Percentiles rank a stretch among this genome's conserved stretches.
Evolutionary conservation across 2,888 invertebrate genomes (phyloP).

Genomic region (Chaetogeoica ovagalla): DNA sequence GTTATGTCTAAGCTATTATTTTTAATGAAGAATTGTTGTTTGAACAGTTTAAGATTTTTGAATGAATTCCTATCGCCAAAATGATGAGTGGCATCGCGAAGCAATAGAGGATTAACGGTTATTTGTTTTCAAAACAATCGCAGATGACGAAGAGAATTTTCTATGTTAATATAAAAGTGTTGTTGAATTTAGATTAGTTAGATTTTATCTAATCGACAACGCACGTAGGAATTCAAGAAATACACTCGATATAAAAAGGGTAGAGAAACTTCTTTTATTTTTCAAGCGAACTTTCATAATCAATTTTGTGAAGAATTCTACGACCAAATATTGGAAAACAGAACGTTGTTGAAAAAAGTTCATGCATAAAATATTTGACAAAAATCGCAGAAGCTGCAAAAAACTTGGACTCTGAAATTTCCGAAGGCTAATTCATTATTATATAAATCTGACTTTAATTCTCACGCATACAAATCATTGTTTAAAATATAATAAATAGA

Average conservation of each 20-base stretch:
- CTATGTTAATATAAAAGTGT: background rate
- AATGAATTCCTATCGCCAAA: slow-evolving; percentile 19
- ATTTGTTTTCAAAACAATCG: slow-evolving; percentile 18
- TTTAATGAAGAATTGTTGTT: no score
- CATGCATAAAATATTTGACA: no score
- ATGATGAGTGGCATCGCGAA: slow-evolving; percentile 12
- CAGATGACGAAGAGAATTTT: background rate
- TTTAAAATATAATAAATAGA: no score
- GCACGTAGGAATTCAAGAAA: slow-evolving; percentile 22
- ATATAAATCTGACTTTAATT: background rate
- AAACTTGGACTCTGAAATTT: slow-evolving; percentile 2
- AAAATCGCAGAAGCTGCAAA: no score
- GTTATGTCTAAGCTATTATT: no score
- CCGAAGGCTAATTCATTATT: slow-evolving; percentile 5
- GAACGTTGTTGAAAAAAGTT: slow-evolving; percentile 1
- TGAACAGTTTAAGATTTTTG: slow-evolving; percentile 8
- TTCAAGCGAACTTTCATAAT: slow-evolving; percentile 25
- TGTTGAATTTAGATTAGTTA: slow-evolving; percentile 28
- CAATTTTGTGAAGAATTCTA: no score
- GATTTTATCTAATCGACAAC: slow-evolving; percentile 5
- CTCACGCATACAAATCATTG: no score
- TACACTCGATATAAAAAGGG: slow-evolving; percentile 23
- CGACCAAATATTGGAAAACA: slow-evolving; percentile 17
- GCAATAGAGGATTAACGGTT: slow-evolving; percentile 15
- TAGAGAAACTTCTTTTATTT: slow-evolving; percentile 24